Evolutionary conservation across 2,113 vertebrate genomes (phyloP).

Genomic region (Acinonyx jubatus): DNA sequence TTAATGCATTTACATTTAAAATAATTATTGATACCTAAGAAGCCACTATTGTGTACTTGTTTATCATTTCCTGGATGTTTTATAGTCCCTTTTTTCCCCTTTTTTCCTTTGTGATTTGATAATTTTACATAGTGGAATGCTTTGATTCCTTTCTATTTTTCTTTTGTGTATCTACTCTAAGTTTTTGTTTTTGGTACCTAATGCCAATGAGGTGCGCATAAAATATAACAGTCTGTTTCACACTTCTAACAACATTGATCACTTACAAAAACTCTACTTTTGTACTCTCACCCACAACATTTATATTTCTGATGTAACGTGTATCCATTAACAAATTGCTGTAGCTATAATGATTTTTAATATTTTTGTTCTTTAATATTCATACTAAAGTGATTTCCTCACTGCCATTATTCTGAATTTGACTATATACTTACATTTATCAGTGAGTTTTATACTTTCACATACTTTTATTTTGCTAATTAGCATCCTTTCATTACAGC

Average conservation of each 20-base stretch:
- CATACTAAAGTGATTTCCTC: background rate
- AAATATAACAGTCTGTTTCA: background rate
- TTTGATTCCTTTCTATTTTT: background rate
- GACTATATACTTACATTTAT: background rate
- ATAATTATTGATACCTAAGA: background rate
- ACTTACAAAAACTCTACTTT: background rate
- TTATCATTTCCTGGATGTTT: background rate
- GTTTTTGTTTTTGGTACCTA: background rate
- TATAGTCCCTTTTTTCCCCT: background rate
- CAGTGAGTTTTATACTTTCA: background rate
- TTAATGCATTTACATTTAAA: background rate
- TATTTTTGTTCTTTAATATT: background rate
- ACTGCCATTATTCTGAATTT: background rate
- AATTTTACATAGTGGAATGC: background rate
- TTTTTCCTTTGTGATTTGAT: background rate
- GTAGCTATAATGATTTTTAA: background rate
- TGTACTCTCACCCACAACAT: background rate
- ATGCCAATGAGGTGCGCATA: background rate
- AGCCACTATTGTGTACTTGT: background rate
- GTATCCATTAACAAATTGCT: background rate
- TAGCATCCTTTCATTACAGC: background rate
- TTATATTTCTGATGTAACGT: background rate
- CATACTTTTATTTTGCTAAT: background rate
- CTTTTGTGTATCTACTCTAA: background rate
- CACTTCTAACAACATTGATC: background rate